Evolutionary conservation across 64 coral and sea anemone genomes (phyloP), one percentile per base, ranked within the genome.

Genomic region (Cladopsammia gracilis): DNA sequence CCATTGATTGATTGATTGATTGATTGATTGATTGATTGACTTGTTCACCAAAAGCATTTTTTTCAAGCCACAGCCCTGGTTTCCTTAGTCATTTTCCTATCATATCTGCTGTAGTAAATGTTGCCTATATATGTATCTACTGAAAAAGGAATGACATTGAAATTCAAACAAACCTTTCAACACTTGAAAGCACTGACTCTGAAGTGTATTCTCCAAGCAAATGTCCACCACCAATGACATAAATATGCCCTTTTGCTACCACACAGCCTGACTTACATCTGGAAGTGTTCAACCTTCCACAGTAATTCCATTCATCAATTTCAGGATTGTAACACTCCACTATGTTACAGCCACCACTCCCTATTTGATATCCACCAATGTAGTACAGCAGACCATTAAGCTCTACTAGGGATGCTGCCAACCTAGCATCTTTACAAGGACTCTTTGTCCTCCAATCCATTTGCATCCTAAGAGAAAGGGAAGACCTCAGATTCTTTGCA

Each of bases 281-380:
- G n/a, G 78, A 15, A 6, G 24, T 76, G 23, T 43, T 50, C 23
- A 95, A 68, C 2, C 79, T 58, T 48, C 78, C 72, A 66, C 89
- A 81, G n/a, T 6, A 76, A 58, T 20, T 53, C 93, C 93, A 95
- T 12, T 80, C 42, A 47, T 76, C 47, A 1, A 64, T 12, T 61
- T 69, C 23, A 10, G 62, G 58, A 85, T 90, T 62, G 60, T 94
- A 94, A 57, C 93, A 90, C 65, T 94, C 86, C 56, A 94, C 93
- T 51, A 19, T 89, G 18, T 25, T 52, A 52, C 52, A 64, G 19
- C 75, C n/a, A 22, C 68, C 86, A 54, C 54, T 78, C 16, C 54
- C 45, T 76, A 12, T 34, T 49, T 48, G 11, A 70, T 65, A 88
- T 7, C 95, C 90, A 77, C 90, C 95, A 58, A 92, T 76, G 19